A percentile compares a stretch with the other conserved stretches of the same genome.
Conservation (phyloP, 1,140 invertebrate genomes). For the Tetragnatha versicolor region DNA sequence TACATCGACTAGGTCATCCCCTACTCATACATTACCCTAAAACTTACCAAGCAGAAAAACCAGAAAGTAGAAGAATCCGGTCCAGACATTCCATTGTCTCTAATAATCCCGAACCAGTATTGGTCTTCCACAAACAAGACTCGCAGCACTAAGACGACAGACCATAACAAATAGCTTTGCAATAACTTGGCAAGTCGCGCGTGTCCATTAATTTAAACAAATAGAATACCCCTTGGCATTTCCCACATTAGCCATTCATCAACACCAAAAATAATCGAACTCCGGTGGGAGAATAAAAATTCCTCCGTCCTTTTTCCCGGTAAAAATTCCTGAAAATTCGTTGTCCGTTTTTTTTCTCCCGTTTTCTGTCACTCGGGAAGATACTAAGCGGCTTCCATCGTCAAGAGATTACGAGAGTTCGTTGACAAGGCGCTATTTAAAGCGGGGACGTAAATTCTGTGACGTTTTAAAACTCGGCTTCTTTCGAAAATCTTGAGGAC, state of each 20-base stretch:
- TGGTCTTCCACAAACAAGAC: no score
- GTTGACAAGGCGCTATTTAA: slow-evolving; percentile 14
- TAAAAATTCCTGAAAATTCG: slow-evolving; percentile 26
- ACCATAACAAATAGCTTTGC: no score
- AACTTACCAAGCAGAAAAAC: no score
- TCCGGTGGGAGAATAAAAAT: slow-evolving; percentile 8
- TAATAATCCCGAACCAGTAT: no score
- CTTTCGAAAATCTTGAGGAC: not conserved
- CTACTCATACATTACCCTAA: no score
- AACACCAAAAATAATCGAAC: slow-evolving; percentile 25
- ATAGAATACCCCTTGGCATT: slow-evolving; percentile 25
- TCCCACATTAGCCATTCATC: slow-evolving; percentile 16
- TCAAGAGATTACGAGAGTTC: no score
- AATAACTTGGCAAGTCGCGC: slow-evolving; percentile 23
- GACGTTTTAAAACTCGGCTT: not conserved
- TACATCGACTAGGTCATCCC: no score
- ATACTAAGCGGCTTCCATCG: slow-evolving; percentile 29
- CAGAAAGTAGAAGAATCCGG: no score
- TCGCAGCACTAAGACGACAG: no score
- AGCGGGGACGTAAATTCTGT: not conserved
- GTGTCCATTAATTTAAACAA: slow-evolving; percentile 38
- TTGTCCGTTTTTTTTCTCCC: not conserved
- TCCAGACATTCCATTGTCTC: no score
- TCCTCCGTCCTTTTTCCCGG: not conserved
- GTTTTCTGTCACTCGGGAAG: slow-evolving; percentile 22